Evolutionary conservation across 2,113 vertebrate genomes (phyloP).

Genomic region (Sinosuthora webbiana): DNA sequence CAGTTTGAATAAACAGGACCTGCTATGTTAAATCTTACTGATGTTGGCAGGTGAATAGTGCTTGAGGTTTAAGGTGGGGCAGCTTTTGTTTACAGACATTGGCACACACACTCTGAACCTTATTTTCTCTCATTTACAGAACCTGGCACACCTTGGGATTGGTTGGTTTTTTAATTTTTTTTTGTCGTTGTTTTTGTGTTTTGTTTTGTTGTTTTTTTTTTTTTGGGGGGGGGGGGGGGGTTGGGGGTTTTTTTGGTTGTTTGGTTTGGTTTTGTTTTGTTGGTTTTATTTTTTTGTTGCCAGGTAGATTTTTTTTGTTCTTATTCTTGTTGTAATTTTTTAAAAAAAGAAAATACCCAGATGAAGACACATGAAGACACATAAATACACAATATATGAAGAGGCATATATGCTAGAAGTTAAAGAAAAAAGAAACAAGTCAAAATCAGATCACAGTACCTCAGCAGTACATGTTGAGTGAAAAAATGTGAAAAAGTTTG

Average conservation of each 20-base stretch:
- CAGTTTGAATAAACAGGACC: not conserved
- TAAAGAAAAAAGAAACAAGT: not conserved
- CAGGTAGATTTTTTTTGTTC: not conserved
- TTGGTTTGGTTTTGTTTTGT: not conserved
- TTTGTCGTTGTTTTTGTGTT: not conserved
- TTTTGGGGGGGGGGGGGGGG: too few species aligned
- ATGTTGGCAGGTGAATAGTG: not conserved
- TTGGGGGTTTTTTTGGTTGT: too few species aligned
- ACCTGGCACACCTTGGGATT: not conserved
- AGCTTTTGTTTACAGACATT: not conserved
- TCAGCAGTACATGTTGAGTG: not conserved
- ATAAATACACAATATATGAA: too few species aligned
- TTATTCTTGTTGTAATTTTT: not conserved
- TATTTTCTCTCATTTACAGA: slow-evolving; percentile 1
- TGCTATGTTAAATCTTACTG: not conserved
- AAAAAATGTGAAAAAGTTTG: not conserved
- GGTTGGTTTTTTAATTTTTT: not conserved
- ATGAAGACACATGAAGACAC: not conserved
- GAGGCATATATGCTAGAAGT: not conserved
- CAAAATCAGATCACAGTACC: not conserved
- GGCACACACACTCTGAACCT: not conserved
- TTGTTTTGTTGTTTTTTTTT: too few species aligned
- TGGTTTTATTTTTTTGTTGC: not conserved
- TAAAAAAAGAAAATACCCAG: not conserved
- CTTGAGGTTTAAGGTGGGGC: slow-evolving; percentile 43